Base-by-base conservation (phyloP, 2,888 invertebrate genomes). In the Campoplex nolae region DNA sequence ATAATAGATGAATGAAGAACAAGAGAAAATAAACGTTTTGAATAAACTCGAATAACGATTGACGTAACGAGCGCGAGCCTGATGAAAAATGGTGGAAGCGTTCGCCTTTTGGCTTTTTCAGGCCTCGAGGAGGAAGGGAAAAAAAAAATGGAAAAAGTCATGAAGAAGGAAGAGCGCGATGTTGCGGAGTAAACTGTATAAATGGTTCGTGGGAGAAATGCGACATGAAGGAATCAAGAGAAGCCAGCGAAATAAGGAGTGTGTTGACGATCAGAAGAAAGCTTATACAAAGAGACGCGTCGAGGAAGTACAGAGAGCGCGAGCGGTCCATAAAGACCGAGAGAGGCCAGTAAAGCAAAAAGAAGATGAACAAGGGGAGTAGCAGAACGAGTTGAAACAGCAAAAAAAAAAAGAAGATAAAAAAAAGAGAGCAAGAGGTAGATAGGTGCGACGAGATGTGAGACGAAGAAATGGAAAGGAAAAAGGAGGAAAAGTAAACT, bases 21-120 rank as follows among this genome's bases (percentile, higher is more conserved):
- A 89, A 89, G 84, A 88, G 90, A 90, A 92, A 92, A 91, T 91
- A 92, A 92, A 90, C 8, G 3, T 58, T 58, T 13, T 11, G 11
- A 58, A 28, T 58, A 58, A 28, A 38, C 38, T 38, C 38, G 38
- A 9, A 0, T 28, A 58, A 58, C 11, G 1, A 28, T 58, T 28
- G 58, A 58, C 11, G 13, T 23, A 13, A 9, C 28, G 13, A 28
- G 11, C 2, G 42, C 23, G 23, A 23, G 23, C 23, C 23, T 23
- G 23, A 0, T 32, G 13, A 11, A 16, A 16, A 32, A 32, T 23
- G 9, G 90, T 89, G 89, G 91, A 7, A 45, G 91, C 88, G 90
- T 89, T 84, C 51, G 3, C 4, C 67, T 42, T 48, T 45, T 28
- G 75, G 42, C 82, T 75, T 35, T 18, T 45, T 45, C 74, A 62